Percentiles rank a stretch among this genome's conserved stretches.
phyloP scores from a whole-genome alignment of 1,140 invertebrate genomes.

The Drosophila parabipectinata region DNA sequence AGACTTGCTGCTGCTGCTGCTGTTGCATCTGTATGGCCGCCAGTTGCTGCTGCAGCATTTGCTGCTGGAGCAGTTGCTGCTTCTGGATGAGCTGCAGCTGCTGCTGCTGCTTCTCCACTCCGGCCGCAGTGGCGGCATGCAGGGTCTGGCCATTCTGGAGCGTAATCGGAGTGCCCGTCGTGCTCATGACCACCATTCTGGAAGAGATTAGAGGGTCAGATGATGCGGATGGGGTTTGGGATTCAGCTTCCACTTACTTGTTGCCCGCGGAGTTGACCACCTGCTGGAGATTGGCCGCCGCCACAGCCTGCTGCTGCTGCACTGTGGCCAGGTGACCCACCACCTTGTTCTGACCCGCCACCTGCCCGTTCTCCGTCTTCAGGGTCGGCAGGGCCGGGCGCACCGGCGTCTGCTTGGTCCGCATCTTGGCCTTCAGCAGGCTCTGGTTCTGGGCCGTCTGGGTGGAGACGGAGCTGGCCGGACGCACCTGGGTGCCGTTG shows the following conservation, averaged over 20 bases:
- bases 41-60: slow-evolving; percentile 78
- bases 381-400: slow-evolving; percentile 86
- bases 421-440: slow-evolving; percentile 78
- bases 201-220: background rate
- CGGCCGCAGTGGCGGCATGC: slow-evolving; percentile 52
- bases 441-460: slow-evolving; percentile 87
- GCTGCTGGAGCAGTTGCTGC: slow-evolving; percentile 73
- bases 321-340: slow-evolving; percentile 42
- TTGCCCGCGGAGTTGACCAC: slow-evolving; percentile 79
- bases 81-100: slow-evolving; percentile 61
- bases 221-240: background rate
- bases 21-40: slow-evolving; percentile 68
- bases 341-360: slow-evolving; percentile 85
- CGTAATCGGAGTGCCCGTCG: slow-evolving; percentile 75
- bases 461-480: slow-evolving; percentile 90
- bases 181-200: slow-evolving; percentile 84
- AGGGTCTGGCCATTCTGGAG: slow-evolving; percentile 78
- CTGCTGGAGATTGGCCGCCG: slow-evolving; percentile 83
- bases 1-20: slow-evolving; percentile 73
- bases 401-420: slow-evolving; percentile 84
- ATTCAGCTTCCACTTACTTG: slow-evolving; percentile 53
- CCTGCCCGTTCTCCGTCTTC: slow-evolving; percentile 87
- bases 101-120: slow-evolving; percentile 69
- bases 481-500: slow-evolving; percentile 86
- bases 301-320: slow-evolving; percentile 59